Evolutionary conservation across 2,888 invertebrate species (phyloP).

Genomic region (Hypomecis atomaria): DNA sequence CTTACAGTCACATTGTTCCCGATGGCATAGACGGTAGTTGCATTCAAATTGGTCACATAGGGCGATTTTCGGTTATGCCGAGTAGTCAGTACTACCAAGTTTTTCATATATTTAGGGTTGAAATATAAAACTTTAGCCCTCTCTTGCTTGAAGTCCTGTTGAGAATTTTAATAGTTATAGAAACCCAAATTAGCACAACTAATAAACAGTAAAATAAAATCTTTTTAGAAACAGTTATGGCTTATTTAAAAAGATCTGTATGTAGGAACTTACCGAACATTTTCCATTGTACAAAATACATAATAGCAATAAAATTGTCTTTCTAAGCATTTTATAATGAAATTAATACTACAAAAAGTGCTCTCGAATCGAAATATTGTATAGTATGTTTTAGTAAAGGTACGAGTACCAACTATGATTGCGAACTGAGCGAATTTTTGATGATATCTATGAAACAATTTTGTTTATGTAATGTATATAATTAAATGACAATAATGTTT

Average conservation of each 20-base stretch:
- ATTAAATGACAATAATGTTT: slow-evolving; percentile 1
- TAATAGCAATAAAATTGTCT: slow-evolving; percentile 1
- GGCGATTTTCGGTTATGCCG: slow-evolving; percentile 31
- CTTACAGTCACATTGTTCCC: slow-evolving; percentile 36
- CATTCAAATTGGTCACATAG: slow-evolving; percentile 31
- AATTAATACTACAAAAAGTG: neutral
- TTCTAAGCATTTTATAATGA: neutral
- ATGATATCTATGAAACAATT: slow-evolving; percentile 2
- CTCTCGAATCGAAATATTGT: neutral
- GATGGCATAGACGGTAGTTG: slow-evolving; percentile 13
- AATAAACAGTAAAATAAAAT: neutral
- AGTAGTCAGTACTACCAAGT: slow-evolving; percentile 25
- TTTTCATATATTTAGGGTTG: slow-evolving; percentile 33
- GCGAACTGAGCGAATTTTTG: neutral
- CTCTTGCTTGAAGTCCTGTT: slow-evolving; percentile 37
- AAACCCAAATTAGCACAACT: neutral
- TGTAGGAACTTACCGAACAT: slow-evolving; percentile 3
- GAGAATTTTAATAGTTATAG: neutral
- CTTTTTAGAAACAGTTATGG: too few relatives aligned
- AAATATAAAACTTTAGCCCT: slow-evolving; percentile 30
- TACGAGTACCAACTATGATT: neutral
- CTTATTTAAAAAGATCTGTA: neutral
- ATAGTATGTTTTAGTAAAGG: too few relatives aligned
- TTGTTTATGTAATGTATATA: too few relatives aligned
- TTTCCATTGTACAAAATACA: neutral